Evolutionary conservation across 2,113 vertebrate genomes (phyloP).

Genomic region (Bos indicus): DNA sequence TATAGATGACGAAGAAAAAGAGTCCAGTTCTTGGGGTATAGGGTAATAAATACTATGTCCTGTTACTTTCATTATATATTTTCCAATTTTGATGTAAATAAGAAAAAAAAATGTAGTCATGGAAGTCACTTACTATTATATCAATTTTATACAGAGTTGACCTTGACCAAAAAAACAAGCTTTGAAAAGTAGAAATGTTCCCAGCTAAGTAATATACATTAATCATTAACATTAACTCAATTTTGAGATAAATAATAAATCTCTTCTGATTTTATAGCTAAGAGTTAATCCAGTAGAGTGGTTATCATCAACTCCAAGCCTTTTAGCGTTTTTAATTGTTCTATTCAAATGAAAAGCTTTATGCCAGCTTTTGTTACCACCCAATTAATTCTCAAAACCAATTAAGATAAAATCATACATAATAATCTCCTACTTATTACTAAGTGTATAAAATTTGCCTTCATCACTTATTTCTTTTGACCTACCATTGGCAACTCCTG

Average conservation of each 20-base stretch:
- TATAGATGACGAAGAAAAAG: not conserved
- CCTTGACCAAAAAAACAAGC: slow-evolving; percentile 24
- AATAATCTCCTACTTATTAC: slow-evolving; percentile 72
- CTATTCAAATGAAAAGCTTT: slow-evolving; percentile 74
- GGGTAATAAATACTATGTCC: not conserved
- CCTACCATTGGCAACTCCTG: slow-evolving; percentile 57
- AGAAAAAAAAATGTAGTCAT: not conserved
- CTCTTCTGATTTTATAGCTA: slow-evolving; percentile 62
- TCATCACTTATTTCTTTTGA: slow-evolving; percentile 72
- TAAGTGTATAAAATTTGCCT: slow-evolving; percentile 70
- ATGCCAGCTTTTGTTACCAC: slow-evolving; percentile 74
- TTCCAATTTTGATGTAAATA: not conserved
- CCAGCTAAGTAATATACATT: slow-evolving; percentile 11
- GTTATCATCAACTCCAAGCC: slow-evolving; percentile 70
- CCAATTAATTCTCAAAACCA: slow-evolving; percentile 81
- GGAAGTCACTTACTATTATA: not conserved
- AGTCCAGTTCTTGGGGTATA: not conserved
- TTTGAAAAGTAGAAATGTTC: slow-evolving; percentile 46
- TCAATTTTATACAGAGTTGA: slow-evolving; percentile 47
- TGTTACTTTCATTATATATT: not conserved
- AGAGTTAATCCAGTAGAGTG: slow-evolving; percentile 72
- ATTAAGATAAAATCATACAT: slow-evolving; percentile 81
- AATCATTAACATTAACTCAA: slow-evolving; percentile 58
- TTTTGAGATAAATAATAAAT: slow-evolving; percentile 67
- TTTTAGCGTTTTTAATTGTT: slow-evolving; percentile 71